Conservation (phyloP, 2,888 invertebrate species). For the Gerris lacustris region DNA sequence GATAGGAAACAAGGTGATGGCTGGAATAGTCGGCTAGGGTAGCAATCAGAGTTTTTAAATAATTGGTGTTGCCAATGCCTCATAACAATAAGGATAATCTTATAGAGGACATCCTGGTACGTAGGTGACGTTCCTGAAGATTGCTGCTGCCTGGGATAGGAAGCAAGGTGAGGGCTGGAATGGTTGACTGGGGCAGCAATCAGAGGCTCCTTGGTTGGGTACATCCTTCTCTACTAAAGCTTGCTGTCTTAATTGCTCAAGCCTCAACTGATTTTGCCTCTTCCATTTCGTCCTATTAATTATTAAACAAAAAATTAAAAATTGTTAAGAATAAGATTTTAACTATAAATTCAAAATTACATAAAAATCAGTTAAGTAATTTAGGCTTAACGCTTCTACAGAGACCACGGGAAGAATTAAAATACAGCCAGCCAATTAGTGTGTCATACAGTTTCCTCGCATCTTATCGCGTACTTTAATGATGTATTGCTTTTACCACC, state of each 20-base stretch:
- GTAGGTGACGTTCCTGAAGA: slow-evolving; percentile 60
- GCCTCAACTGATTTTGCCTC: slow-evolving; percentile 59
- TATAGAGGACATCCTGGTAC: slow-evolving; percentile 60
- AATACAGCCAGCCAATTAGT: no score
- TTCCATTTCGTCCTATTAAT: slow-evolving; percentile 41
- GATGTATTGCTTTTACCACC: no score
- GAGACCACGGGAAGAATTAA: no score
- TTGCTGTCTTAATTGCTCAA: slow-evolving; percentile 76
- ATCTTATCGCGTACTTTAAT: no score
- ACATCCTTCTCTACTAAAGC: slow-evolving; percentile 60
- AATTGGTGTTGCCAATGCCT: no score
- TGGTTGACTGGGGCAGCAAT: slow-evolving; percentile 36
- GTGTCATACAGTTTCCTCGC: no score
- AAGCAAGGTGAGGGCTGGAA: slow-evolving; percentile 40
- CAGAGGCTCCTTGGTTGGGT: slow-evolving; percentile 30
- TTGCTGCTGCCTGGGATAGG: slow-evolving; percentile 48
- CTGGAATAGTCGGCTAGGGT: slow-evolving; percentile 10
- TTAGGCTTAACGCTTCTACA: no score
- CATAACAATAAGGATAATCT: slow-evolving; percentile 26
- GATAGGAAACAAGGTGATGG: slow-evolving; percentile 46
- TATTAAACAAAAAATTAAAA: slow-evolving; percentile 16
- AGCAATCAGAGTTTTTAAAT: no score
- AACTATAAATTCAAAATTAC: no score
- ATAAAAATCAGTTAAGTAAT: no score
- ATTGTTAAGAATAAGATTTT: not conserved